Evolutionary conservation across 2,113 vertebrate species (phyloP), one percentile per base, ranked within the genome.

Genomic region (Gallinago paraguaiae): DNA sequence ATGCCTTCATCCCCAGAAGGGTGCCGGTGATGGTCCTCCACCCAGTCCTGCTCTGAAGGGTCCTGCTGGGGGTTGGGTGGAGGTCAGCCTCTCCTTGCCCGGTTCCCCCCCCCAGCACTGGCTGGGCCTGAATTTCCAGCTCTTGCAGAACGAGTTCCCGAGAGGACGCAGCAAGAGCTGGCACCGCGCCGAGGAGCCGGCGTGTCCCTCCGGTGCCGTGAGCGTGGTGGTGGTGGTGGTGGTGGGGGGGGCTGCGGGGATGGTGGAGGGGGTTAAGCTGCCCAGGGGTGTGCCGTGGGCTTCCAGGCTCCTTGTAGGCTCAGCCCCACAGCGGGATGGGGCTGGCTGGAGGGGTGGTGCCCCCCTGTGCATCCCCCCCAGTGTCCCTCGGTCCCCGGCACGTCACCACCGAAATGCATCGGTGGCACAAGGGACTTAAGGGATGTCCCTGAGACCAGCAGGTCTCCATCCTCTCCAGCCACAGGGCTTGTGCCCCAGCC

Each of bases 121-220:
- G 41, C 80, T 53, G 41, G 33, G 45, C 93, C 83, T 92, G 93
- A 81, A 74, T 77, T 93, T 95, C 89, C 83, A 70, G 93, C 86
- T 88, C 65, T 8, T 61, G 83, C 54, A 53, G 41, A 81, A 54
- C 76, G 20, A 86, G 89, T 80, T 96, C 69, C 54, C 0, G 0
- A 50, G 71, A 79, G 48, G 75, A 53, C 82, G 61, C 67, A 27
- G 31, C 31, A 2, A 3, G 61, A 39, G 63, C 33, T 83, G 86
- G 76, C 83, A 10, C 10, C 0, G 3, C 2, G 35, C 88, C 2
- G 0, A 88, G 67, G 23, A 57, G 37, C n/a, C 8, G 7, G 41
- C 0, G 1, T 51, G 65, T 59, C 86, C 19, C 17, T 37, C 43
- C 0, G 0, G 75, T 15, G 57, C 31, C 1, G 2, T 22, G 41